Evolutionary conservation across 37 sponge, comb jelly and placozoan species (phyloP).

Genomic region (Spongilla lacustris): DNA sequence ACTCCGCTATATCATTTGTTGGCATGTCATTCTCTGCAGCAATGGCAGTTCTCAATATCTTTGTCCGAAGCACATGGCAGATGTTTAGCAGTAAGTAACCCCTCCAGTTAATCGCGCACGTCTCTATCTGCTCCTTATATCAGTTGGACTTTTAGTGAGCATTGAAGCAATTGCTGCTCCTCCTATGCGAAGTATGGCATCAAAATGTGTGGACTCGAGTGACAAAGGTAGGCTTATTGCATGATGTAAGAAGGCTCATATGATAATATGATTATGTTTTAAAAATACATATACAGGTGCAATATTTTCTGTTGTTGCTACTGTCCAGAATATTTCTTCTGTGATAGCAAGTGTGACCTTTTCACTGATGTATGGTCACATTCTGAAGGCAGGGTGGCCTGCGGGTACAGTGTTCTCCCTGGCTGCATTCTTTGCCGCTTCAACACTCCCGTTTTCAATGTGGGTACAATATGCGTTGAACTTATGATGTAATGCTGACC

Average conservation of each 20-base stretch:
- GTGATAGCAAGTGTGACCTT: neutral
- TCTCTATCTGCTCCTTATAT: neutral
- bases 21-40: neutral
- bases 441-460: neutral
- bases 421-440: neutral
- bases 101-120: too few species aligned
- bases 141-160: slow-evolving; percentile 29
- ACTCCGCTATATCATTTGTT: neutral
- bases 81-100: neutral
- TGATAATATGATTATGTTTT: neutral
- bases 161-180: slow-evolving; percentile 29
- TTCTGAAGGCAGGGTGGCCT: neutral
- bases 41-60: neutral
- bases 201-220: slow-evolving; percentile 18
- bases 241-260: neutral
- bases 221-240: slow-evolving; percentile 60
- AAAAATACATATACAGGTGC: neutral
- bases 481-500: neutral
- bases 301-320: slow-evolving; percentile 13
- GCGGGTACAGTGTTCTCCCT: neutral
- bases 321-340: neutral
- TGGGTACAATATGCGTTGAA: neutral
- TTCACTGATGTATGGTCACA: neutral
- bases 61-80: neutral
- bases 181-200: slow-evolving; percentile 36